phyloP scores from a whole-genome alignment of 1,140 invertebrate genomes.

The Pseudomyrmex concolor region DNA sequence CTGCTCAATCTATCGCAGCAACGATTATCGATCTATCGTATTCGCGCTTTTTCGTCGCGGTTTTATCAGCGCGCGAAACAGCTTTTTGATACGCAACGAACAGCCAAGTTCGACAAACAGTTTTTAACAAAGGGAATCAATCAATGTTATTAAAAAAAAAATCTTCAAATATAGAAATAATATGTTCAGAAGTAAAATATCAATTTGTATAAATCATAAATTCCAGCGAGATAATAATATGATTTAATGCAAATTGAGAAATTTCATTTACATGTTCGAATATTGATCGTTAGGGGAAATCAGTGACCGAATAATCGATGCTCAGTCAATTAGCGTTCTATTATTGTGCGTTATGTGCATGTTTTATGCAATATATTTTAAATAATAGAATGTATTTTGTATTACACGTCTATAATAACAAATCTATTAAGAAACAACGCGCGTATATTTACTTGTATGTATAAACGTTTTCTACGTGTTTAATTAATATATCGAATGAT shows the following conservation, averaged over 20 bases:
- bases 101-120: slow-evolving; percentile 21
- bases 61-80: background rate
- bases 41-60: slow-evolving; percentile 3
- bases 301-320: slow-evolving; percentile 20
- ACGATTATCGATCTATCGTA: slow-evolving; percentile 33
- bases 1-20: slow-evolving; percentile 27
- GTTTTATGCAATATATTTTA: no score
- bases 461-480: slow-evolving; percentile 7
- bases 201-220: background rate
- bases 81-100: slow-evolving; percentile 16
- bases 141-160: no score
- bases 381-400: background rate
- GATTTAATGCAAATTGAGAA: slow-evolving; percentile 16
- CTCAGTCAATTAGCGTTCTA: background rate
- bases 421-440: slow-evolving; percentile 40
- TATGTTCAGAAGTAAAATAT: background rate
- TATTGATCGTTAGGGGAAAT: background rate
- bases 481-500: slow-evolving; percentile 22
- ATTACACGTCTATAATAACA: slow-evolving; percentile 18
- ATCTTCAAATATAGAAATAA: no score
- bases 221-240: slow-evolving; percentile 6
- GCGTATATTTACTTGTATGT: slow-evolving; percentile 37
- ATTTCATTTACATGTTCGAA: no score
- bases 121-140: background rate
- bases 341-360: background rate